A percentile compares a stretch with the other conserved stretches of the same genome.
These are phyloP conservation scores for Caenorhabditis sp. DNA, from an alignment of 2,888 invertebrate species.

Conservation along the genomic window DNA sequence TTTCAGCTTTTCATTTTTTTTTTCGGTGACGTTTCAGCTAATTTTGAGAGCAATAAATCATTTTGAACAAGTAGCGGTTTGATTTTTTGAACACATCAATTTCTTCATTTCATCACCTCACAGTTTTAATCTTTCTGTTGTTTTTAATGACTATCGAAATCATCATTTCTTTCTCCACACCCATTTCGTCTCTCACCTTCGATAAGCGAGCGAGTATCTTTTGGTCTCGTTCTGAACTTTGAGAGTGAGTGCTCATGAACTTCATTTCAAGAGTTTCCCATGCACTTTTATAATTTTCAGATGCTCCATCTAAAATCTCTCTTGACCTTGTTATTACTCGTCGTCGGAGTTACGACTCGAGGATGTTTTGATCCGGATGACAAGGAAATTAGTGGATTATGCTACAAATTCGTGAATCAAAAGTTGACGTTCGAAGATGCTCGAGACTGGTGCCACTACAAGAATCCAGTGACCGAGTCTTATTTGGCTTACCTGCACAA, in stretches of 20 bases:
- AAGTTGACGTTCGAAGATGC: constrained; percentile 32
- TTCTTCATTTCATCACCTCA: constrained; percentile 13
- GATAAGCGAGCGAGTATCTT: constrained; percentile 1
- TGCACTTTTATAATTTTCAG: neutral
- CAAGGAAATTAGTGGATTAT: constrained; percentile 36
- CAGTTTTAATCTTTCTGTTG: neutral
- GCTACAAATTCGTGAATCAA: constrained; percentile 20
- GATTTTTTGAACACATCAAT: constrained; percentile 18
- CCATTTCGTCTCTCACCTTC: constrained; percentile 12
- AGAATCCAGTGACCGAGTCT: constrained; percentile 26
- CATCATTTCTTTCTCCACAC: constrained; percentile 1
- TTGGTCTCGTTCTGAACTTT: neutral
- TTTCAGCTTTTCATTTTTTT: neutral
- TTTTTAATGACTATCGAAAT: neutral
- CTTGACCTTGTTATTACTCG: neutral
- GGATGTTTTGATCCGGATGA: constrained; percentile 34
- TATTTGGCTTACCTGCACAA: constrained; percentile 26
- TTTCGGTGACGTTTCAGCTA: neutral
- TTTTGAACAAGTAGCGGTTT: neutral
- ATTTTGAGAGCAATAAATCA: neutral
- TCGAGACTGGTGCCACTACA: constrained; percentile 34
- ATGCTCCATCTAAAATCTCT: constrained; percentile 7
- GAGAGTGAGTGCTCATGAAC: neutral
- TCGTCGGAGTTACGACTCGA: neutral
- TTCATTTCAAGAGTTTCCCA: neutral